These are phyloP conservation scores for Cisticola juncidis DNA, from an alignment of 2,113 vertebrate species.

Conservation along the genomic window DNA sequence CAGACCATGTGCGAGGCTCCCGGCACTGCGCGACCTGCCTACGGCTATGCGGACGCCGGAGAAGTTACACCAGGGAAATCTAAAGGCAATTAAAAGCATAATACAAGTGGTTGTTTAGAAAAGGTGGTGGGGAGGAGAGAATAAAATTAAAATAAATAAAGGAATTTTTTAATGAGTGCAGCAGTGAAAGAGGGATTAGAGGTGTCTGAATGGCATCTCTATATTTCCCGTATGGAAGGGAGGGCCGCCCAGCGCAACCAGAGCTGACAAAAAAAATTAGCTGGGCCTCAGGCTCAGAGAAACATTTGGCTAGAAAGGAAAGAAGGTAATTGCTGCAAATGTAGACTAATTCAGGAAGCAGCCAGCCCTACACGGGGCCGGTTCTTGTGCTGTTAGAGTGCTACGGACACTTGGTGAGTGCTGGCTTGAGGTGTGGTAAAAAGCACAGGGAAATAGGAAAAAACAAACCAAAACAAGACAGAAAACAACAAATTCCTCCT, in stretches of 20 bases:
- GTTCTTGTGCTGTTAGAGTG: background rate
- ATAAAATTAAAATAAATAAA: conserved; percentile 70
- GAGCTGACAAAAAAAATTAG: conserved; percentile 53
- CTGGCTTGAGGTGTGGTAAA: background rate
- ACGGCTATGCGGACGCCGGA: background rate
- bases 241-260: conserved; percentile 28
- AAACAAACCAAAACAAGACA: background rate
- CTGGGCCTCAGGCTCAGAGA: conserved; percentile 51
- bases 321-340: conserved; percentile 65
- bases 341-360: conserved; percentile 54
- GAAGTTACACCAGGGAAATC: conserved; percentile 57
- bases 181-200: conserved; percentile 54
- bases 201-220: conserved; percentile 63
- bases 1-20: conserved; percentile 7
- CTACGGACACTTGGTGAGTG: background rate
- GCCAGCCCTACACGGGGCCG: background rate
- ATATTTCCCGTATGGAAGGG: conserved; percentile 54
- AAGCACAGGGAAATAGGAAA: background rate
- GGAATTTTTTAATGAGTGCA: conserved; percentile 63
- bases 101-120: conserved; percentile 57
- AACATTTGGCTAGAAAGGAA: conserved; percentile 57
- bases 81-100: conserved; percentile 65
- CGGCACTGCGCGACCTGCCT: background rate
- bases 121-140: conserved; percentile 59
- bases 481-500: background rate